Evolutionary conservation across 2,797 vertebrate genomes (phyloP), one percentile per base, ranked within the genome.

Genomic region (Takifugu rubripes): DNA sequence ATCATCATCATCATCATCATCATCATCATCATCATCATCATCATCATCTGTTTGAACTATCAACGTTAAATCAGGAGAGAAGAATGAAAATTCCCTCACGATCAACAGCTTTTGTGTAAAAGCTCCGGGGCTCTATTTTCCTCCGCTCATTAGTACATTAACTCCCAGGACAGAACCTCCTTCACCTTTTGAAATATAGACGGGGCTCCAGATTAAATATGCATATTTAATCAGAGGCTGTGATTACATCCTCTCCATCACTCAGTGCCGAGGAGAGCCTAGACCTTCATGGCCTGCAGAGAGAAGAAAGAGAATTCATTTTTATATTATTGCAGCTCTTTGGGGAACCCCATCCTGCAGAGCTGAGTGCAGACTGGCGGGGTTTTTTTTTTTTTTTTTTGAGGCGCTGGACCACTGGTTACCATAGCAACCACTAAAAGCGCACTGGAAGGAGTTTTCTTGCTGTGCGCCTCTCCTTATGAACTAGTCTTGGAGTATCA

Each of bases 251-350:
- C 69, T 77, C 71, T 74, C 61, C 61, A 69, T 76, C 74, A 74
- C 54, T 63, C 67, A 72, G 60, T 67, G 44, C 60, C 43, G 59
- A 56, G 54, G 44, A 40, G 21, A 25, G 45, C 44, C 21, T 9
- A 40, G 27, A 36, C 58, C 49, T 73, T 70, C 54, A 61, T 57
- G 79, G 75, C 78, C 79, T 69, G 74, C 77, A 77, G 78, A 82
- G 81, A 52, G 64, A 78, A 83, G 75, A 88, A 88, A 88, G 81
- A 74, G 84, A 88, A 85, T 87, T 85, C 76, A 85, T 89, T 77
- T 89, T 84, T 87, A 87, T 87, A 84, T 84, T 69, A 87, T 52
- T 27, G 5, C 2, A 7, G 66, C 71, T 83, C 76, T 76, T 61
- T 77, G 85, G 80, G 83, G 69, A 70, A 63, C 71, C 72, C 60